Conservation (phyloP, 2,113 vertebrate species). For the Rhegmatorhina hoffmannsi region DNA sequence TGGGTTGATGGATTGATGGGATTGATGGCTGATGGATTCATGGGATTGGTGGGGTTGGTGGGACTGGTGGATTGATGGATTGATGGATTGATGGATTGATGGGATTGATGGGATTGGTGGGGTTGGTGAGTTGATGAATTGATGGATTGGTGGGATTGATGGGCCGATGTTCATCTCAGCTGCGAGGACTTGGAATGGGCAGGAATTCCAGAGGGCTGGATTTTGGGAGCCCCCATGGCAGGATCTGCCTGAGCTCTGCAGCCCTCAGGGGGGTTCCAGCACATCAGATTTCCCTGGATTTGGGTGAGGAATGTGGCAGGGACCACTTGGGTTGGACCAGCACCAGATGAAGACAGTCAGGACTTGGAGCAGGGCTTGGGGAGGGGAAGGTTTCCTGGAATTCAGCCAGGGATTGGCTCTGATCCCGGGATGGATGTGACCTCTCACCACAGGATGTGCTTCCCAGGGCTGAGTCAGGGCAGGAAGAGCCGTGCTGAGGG, state of each 20-base stretch:
- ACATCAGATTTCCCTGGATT: neutral
- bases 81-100: neutral
- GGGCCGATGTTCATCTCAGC: neutral
- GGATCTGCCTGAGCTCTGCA: neutral
- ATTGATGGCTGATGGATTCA: no score
- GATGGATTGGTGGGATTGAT: no score
- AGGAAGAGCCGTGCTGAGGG: neutral
- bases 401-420: neutral
- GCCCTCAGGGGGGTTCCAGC: neutral
- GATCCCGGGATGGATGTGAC: neutral
- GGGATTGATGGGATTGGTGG: no score
- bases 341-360: neutral
- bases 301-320: neutral
- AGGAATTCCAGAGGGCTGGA: fast-evolving
- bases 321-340: neutral
- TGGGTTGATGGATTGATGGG: no score
- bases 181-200: neutral
- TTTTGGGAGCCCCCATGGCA: neutral
- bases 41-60: no score
- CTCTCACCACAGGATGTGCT: neutral
- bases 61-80: no score
- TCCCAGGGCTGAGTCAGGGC: neutral
- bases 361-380: neutral
- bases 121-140: neutral
- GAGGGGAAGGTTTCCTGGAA: neutral